phyloP scores from a whole-genome alignment of 2,113 vertebrate genomes.

The Sphyrna mokarran region DNA sequence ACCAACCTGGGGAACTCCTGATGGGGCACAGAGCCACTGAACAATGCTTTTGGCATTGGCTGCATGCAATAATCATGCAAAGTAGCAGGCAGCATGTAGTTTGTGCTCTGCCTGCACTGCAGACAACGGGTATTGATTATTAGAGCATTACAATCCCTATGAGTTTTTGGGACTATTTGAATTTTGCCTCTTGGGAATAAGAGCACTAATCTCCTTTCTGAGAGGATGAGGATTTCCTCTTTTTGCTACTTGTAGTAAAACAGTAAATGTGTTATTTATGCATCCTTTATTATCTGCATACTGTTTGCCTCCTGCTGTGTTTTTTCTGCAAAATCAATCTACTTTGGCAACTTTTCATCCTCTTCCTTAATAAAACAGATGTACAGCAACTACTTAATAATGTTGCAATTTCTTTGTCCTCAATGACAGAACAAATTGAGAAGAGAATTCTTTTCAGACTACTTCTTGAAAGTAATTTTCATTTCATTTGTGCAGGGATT shows the following conservation, averaged over 20 bases:
- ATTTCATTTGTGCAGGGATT: not conserved
- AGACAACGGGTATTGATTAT: not conserved
- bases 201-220: not conserved
- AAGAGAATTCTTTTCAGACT: not conserved
- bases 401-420: not conserved
- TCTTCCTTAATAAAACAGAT: slow-evolving; percentile 4
- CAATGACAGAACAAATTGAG: not conserved
- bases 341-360: not conserved
- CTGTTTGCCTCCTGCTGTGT: slow-evolving; percentile 6
- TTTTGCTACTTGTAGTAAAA: not conserved
- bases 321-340: slow-evolving; percentile 14
- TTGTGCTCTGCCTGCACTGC: not conserved
- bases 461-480: slow-evolving; percentile 19
- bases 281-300: not conserved
- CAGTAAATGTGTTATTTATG: not conserved
- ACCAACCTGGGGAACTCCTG: not conserved
- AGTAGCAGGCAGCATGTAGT: not conserved
- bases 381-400: slow-evolving; percentile 4
- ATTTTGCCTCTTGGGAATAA: not conserved
- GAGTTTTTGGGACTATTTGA: not conserved
- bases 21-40: not conserved
- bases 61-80: not conserved
- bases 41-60: not conserved
- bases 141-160: not conserved
- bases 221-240: not conserved